Evolutionary conservation across 2,888 invertebrate genomes (phyloP).

Genomic region (Horisme vitalbata): DNA sequence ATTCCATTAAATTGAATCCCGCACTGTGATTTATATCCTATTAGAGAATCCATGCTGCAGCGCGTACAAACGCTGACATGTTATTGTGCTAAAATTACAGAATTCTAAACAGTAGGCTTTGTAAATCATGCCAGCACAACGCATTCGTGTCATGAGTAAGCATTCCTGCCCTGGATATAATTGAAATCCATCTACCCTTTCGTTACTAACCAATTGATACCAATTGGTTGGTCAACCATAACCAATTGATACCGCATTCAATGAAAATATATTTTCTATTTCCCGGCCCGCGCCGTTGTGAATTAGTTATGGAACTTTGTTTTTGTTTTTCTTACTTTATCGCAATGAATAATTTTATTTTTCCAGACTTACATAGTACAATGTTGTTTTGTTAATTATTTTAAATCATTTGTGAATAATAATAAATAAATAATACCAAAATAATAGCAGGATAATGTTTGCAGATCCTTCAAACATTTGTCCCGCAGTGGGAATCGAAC

Average conservation of each 20-base stretch:
- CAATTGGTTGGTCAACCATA: no score
- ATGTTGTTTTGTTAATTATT: conserved; percentile 18
- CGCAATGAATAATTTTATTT: conserved; percentile 14
- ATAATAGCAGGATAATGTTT: no score
- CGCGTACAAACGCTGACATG: conserved; percentile 17
- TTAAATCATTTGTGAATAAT: conserved; percentile 6
- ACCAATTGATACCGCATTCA: conserved; percentile 30
- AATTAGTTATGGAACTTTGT: conserved; percentile 13
- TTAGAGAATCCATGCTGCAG: conserved; percentile 17
- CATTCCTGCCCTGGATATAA: conserved; percentile 38
- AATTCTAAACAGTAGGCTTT: conserved; percentile 32
- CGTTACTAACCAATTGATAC: no score
- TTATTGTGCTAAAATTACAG: conserved; percentile 26
- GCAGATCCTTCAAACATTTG: no score
- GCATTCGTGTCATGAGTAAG: conserved; percentile 37
- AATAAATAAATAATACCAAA: no score
- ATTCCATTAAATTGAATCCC: conserved; percentile 48
- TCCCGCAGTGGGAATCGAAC: no score
- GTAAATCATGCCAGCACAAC: conserved; percentile 30
- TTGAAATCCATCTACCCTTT: conserved; percentile 46
- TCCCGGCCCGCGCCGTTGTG: conserved; percentile 7
- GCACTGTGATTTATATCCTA: conserved; percentile 44
- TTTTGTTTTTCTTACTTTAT: conserved; percentile 17
- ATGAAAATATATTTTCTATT: conserved; percentile 14
- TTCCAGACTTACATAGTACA: no score